Conservation (phyloP, 2,888 invertebrate species). For the Pimpla rufipes region DNA sequence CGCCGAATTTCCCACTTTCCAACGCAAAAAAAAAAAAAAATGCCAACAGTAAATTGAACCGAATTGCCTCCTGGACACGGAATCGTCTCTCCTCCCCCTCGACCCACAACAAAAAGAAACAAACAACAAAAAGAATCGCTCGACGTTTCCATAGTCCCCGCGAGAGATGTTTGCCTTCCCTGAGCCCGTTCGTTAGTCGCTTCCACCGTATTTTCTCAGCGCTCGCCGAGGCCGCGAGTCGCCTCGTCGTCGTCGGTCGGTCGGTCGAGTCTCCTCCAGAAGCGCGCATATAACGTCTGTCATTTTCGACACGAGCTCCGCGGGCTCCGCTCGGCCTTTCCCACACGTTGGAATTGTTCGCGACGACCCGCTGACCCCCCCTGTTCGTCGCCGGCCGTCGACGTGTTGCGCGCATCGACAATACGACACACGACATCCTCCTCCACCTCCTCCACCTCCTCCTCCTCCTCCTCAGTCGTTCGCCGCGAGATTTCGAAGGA, state of each 20-base stretch:
- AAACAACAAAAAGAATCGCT: not conserved
- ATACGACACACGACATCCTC: slow-evolving; percentile 77
- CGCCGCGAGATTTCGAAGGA: slow-evolving; percentile 31
- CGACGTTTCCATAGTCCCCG: slow-evolving; percentile 18
- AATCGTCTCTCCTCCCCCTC: not conserved
- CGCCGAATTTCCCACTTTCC: not conserved
- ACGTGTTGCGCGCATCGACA: slow-evolving; percentile 78
- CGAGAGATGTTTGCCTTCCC: slow-evolving; percentile 36
- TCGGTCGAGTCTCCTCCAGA: slow-evolving; percentile 56
- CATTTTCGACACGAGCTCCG: slow-evolving; percentile 75
- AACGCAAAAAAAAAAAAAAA: not conserved
- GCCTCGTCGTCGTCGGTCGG: no score
- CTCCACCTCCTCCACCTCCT: slow-evolving; percentile 43
- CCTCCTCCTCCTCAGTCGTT: slow-evolving; percentile 68
- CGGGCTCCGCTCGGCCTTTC: slow-evolving; percentile 77
- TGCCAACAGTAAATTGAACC: not conserved
- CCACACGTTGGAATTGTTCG: slow-evolving; percentile 84
- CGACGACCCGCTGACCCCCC: slow-evolving; percentile 82
- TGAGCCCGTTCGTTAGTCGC: slow-evolving; percentile 11
- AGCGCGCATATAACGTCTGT: slow-evolving; percentile 69
- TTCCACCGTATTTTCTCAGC: slow-evolving; percentile 40
- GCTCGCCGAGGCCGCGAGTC: slow-evolving; percentile 21
- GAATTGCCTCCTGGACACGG: not conserved
- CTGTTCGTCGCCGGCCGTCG: slow-evolving; percentile 77
- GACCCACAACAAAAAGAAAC: not conserved